Base-by-base conservation (phyloP, 2,888 invertebrate genomes). In the Tromatobia lineatoria region DNA sequence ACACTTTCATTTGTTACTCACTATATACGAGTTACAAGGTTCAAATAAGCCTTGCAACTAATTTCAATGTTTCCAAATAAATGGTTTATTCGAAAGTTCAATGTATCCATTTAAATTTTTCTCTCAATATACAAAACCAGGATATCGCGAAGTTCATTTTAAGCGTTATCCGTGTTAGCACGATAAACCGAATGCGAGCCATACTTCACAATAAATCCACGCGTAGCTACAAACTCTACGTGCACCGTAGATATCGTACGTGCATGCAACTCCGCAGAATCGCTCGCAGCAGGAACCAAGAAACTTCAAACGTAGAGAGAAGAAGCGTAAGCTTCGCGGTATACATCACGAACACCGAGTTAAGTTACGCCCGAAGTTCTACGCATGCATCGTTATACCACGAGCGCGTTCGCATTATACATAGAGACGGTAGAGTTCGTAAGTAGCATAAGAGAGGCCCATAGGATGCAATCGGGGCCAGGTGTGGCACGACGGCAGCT, bases 391-490 rank as follows among this genome's bases (percentile, higher is more conserved):
- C 10, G 20, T 23, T 23, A 38, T 42, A 45, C 11, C 4, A 81
- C 74, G 85, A 71, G 76, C 67, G 82, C 64, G 78, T 18, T 70
- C 80, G 78, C 78, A 82, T 78, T 76, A 54, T 70, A 70, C 34
- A 61, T 64, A 42, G n/a, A 47, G n/a, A 38, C 70, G 47, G 64
- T 25, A 20, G 71, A 82, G 86, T 85, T 88, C 86, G 88, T 88
- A 89, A 88, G 88, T 88, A 89, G 88, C 89, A 89, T 66, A 67
- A 4, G 20, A 3, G 1, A 10, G 38, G 38, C 11, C 11, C 47
- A 59, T 89, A 88, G 91, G 90, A 89, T 91, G 90, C 89, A 88
- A 91, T 91, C 91, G 90, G 90, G 90, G 90, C 92, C 92, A 92
- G 92, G 92, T 92, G 92, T 92, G 92, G 92, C 91, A 90, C 88